Evolutionary conservation across 2,797 vertebrate species (phyloP), one percentile per base, ranked within the genome.

Genomic region (Furcifer pardalis): DNA sequence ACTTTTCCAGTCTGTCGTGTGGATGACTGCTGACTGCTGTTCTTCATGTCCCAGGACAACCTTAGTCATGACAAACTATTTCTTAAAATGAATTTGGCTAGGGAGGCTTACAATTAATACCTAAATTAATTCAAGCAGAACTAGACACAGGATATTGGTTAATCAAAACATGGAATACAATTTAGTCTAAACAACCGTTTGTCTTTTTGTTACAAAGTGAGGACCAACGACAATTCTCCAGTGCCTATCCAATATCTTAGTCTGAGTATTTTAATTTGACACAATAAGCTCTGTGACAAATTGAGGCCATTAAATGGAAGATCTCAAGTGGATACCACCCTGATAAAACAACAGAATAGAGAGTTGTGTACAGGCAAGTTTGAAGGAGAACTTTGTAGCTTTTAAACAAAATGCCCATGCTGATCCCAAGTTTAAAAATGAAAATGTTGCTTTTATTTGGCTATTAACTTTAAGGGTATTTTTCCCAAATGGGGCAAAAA

Each of bases 41-140:
- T 86, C 8, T 88, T 56, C 37, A 52, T 71, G n/a, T 88, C 76
- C 72, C 81, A 66, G 81, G 73, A 42, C 73, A 25, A 84, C 23
- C 27, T 83, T 35, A 82, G 88, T 86, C 88, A 91, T 15, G 25
- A 40, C 89, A 84, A 9, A 15, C 0, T 72, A 35, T 88, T 91
- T 90, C 83, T 90, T 85, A 77, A 40, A 63, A 68, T 82, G 76
- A 3, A 82, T 86, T 27, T 32, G 83, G 3, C 4, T 63, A 27
- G 81, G 85, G 81, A 82, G 21, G 81, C 49, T 68, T 88, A 92
- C 81, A 69, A 79, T 83, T 25, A 0, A 88, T 44, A 88, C 87
- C 86, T 82, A 80, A 82, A 87, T 65, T 35, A 35, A 83, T 88
- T 83, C 13, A 82, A 82, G 74, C 87, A 84, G 7, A 35, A 73